Conservation (phyloP, 2,888 invertebrate genomes). For the Julus scanicus region DNA sequence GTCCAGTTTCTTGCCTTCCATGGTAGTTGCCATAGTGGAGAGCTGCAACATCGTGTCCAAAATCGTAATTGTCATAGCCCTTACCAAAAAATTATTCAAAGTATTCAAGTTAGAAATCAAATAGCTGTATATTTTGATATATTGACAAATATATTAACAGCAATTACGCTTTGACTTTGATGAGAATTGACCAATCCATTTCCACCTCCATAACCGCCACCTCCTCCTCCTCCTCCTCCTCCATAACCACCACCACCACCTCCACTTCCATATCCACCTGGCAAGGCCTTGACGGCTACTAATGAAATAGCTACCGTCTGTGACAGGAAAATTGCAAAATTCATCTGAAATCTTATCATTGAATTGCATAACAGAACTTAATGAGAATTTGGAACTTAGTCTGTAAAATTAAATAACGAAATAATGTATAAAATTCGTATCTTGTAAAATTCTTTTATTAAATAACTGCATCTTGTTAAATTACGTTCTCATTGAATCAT, state of each 20-base stretch:
- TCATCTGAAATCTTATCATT: slow-evolving; percentile 41
- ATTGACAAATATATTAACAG: not conserved
- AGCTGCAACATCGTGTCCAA: slow-evolving; percentile 54
- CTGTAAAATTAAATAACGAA: too few species aligned
- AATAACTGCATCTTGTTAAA: too few species aligned
- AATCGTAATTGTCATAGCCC: slow-evolving; percentile 53
- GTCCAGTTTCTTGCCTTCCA: slow-evolving; percentile 54
- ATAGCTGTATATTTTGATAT: not conserved
- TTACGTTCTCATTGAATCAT: too few species aligned
- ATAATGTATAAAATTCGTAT: too few species aligned
- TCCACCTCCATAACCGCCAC: slow-evolving; percentile 44
- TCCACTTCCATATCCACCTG: slow-evolving; percentile 48
- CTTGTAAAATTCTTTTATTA: too few species aligned
- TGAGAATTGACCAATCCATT: slow-evolving; percentile 47
- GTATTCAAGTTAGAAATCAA: not conserved
- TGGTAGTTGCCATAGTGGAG: slow-evolving; percentile 56
- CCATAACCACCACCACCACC: slow-evolving; percentile 15
- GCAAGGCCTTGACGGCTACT: slow-evolving; percentile 1
- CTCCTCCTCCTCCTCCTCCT: not conserved
- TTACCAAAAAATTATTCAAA: not conserved
- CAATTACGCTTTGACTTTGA: slow-evolving; percentile 34
- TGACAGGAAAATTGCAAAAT: not conserved
- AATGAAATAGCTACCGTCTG: not conserved
- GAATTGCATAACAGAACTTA: too few species aligned
- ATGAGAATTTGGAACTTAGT: too few species aligned